Evolutionary conservation across 2,888 invertebrate species (phyloP).

Genomic region (Psylliodes chrysocephalus): DNA sequence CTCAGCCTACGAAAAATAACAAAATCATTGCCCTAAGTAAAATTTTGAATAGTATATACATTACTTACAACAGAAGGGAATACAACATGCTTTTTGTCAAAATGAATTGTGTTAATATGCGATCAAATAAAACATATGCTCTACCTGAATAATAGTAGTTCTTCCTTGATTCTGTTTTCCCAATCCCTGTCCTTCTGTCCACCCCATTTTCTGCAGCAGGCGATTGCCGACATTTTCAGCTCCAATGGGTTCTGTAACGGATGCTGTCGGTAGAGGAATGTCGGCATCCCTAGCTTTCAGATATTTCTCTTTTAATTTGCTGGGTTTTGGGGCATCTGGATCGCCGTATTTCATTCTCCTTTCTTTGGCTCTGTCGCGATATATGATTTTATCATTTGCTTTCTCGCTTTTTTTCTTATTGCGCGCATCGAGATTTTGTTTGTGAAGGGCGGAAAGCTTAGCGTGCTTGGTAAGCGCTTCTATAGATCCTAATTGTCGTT

Average conservation of each 20-base stretch:
- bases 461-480: conserved; percentile 92
- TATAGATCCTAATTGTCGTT: conserved; percentile 89
- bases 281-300: conserved; percentile 69
- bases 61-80: too few relatives aligned
- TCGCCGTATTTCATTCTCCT: conserved; percentile 92
- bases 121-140: too few relatives aligned
- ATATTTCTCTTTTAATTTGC: conserved; percentile 78
- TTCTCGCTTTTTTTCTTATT: conserved; percentile 53
- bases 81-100: too few relatives aligned
- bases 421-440: conserved; percentile 78
- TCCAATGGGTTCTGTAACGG: conserved; percentile 76
- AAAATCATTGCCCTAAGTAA: background rate
- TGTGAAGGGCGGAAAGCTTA: conserved; percentile 93
- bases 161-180: conserved; percentile 94
- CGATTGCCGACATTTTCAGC: conserved; percentile 95
- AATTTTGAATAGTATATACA: too few relatives aligned
- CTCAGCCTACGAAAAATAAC: conserved; percentile 65
- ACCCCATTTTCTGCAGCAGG: conserved; percentile 98
- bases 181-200: conserved; percentile 96
- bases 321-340: conserved; percentile 81
- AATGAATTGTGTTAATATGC: too few relatives aligned
- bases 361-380: conserved; percentile 97
- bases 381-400: conserved; percentile 65
- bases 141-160: conserved; percentile 90
- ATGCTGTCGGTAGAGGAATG: conserved; percentile 64